phyloP scores from a whole-genome alignment of 2,797 vertebrate species.

The Neolamprologus multifasciatus region DNA sequence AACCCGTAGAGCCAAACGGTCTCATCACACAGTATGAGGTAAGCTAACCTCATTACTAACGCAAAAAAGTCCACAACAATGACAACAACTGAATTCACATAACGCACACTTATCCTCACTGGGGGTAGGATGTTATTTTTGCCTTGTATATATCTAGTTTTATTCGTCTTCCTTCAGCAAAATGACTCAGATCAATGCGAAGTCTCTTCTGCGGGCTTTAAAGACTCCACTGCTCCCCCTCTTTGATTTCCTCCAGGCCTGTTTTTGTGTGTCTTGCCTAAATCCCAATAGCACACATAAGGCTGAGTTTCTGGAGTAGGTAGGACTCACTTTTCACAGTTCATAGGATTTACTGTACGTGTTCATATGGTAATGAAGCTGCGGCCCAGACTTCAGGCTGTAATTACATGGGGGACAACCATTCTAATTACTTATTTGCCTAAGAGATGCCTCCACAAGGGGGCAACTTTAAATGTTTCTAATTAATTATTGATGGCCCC shows the following conservation, averaged over 20 bases:
- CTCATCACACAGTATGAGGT: constrained; percentile 92
- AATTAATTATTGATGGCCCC: constrained; percentile 65
- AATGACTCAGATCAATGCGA: constrained; percentile 12
- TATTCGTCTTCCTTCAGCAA: not conserved
- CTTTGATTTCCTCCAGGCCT: not conserved
- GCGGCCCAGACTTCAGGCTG: constrained; percentile 47
- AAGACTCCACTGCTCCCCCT: not conserved
- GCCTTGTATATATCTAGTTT: constrained; percentile 5
- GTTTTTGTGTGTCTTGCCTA: not conserved
- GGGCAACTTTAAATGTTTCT: constrained; percentile 60
- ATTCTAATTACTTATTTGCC: constrained; percentile 69
- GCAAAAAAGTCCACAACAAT: not conserved
- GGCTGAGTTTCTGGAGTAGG: constrained; percentile 16
- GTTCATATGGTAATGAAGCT: constrained; percentile 60
- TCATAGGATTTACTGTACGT: constrained; percentile 42
- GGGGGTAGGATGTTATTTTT: constrained; percentile 20
- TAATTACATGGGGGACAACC: constrained; percentile 67
- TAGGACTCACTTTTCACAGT: constrained; percentile 42
- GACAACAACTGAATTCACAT: not conserved
- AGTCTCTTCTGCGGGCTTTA: not conserved
- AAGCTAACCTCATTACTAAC: not conserved
- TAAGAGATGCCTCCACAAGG: constrained; percentile 53
- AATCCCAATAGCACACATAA: not conserved
- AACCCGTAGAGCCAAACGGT: constrained; percentile 90
- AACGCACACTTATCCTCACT: constrained; percentile 7